Evolutionary conservation across 2,113 vertebrate species (phyloP).

Genomic region (Pedionomus torquatus): DNA sequence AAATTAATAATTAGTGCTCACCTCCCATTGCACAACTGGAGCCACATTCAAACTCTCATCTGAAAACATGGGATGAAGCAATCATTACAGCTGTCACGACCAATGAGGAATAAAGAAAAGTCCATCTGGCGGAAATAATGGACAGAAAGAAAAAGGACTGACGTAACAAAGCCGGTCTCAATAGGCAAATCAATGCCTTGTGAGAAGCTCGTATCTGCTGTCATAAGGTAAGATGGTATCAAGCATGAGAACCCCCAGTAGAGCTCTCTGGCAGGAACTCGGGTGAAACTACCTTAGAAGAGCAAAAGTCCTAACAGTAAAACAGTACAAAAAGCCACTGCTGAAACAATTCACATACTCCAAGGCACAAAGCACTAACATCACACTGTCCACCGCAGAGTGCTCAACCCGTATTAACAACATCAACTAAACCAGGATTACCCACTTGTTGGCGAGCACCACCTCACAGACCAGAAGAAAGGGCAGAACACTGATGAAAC

Average conservation of each 20-base stretch:
- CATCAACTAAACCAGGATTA: conserved; percentile 6
- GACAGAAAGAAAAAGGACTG: neutral
- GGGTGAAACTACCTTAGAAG: neutral
- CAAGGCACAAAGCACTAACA: neutral
- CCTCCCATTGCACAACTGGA: neutral
- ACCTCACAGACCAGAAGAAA: neutral
- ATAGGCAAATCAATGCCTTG: neutral
- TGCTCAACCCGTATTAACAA: neutral
- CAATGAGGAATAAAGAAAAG: neutral
- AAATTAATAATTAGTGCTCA: neutral
- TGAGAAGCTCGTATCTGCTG: neutral
- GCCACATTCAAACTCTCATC: neutral
- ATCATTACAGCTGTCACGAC: neutral
- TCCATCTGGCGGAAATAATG: neutral
- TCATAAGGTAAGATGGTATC: neutral
- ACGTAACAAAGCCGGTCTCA: accelerated
- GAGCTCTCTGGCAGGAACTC: neutral
- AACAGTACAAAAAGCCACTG: neutral
- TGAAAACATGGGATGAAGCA: neutral
- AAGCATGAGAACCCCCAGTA: accelerated
- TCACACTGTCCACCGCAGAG: neutral
- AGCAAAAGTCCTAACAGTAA: neutral
- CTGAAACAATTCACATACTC: neutral
- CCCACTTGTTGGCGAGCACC: neutral
- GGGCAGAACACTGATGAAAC: neutral